These are phyloP conservation scores for Alosa alosa DNA, from an alignment of 2,113 vertebrate species.

Conservation along the genomic window DNA sequence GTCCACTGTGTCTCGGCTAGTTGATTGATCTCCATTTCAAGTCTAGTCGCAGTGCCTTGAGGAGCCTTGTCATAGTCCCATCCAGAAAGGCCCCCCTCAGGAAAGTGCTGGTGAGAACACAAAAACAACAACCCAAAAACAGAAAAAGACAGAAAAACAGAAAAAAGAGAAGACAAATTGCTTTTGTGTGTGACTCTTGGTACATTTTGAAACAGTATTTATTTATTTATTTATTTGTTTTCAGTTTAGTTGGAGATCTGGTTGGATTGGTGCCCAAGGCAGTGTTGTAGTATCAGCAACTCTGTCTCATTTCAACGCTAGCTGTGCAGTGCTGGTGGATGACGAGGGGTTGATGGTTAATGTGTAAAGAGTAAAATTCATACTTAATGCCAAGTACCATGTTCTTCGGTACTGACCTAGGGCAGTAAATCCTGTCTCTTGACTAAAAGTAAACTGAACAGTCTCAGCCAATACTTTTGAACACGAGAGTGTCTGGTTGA, in stretches of 20 bases:
- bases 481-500: not conserved
- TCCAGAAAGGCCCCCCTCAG: not conserved
- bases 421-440: not conserved
- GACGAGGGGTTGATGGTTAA: not conserved
- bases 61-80: conserved; percentile 7
- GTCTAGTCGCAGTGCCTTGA: not conserved
- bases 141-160: not conserved
- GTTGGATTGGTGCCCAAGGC: not conserved
- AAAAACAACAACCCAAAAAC: not conserved
- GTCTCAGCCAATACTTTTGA: not conserved
- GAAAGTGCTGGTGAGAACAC: not conserved
- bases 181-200: not conserved
- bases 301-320: not conserved
- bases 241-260: not conserved
- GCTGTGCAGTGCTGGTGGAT: not conserved
- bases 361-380: not conserved
- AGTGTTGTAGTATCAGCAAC: not conserved
- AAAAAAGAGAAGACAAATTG: not conserved
- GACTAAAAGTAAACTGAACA: not conserved
- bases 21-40: conserved; percentile 11
- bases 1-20: not conserved
- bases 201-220: not conserved
- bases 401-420: not conserved
- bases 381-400: not conserved
- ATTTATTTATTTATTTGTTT: not conserved